phyloP scores from a whole-genome alignment of 2,113 vertebrate species.

The Cavia aperea region DNA sequence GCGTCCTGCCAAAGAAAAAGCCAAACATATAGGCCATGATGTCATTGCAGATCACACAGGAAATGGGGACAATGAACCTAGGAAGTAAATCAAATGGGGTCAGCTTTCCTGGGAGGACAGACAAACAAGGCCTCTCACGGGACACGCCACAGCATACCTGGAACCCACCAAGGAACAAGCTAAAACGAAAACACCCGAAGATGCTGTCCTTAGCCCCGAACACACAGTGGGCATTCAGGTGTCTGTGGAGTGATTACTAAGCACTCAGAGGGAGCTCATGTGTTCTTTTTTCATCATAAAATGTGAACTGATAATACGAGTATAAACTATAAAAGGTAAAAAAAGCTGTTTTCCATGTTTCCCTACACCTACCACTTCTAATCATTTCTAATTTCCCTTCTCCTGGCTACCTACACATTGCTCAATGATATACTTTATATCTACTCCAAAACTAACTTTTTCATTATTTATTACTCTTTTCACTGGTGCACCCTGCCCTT shows the following conservation, averaged over 20 bases:
- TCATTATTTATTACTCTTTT: background rate
- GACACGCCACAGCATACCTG: background rate
- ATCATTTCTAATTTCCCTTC: background rate
- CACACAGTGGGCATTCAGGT: background rate
- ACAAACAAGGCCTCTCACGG: background rate
- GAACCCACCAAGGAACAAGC: background rate
- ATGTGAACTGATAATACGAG: background rate
- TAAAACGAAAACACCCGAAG: background rate
- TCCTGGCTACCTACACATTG: background rate
- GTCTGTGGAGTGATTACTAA: background rate
- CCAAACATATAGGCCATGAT: conserved; percentile 99
- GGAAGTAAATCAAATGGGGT: background rate
- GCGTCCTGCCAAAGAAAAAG: conserved; percentile 98
- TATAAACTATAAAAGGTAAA: background rate
- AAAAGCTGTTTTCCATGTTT: background rate
- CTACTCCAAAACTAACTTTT: background rate
- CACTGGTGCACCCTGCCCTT: background rate
- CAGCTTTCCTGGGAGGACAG: background rate
- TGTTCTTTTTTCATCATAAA: background rate
- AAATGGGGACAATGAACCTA: conserved; percentile 99
- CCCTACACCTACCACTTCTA: background rate
- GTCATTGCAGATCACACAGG: conserved; percentile 99
- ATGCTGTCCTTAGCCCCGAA: background rate
- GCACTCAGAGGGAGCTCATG: background rate
- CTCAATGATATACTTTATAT: background rate